Evolutionary conservation across 2,113 vertebrate species (phyloP).

Genomic region (Deroptyus accipitrinus): DNA sequence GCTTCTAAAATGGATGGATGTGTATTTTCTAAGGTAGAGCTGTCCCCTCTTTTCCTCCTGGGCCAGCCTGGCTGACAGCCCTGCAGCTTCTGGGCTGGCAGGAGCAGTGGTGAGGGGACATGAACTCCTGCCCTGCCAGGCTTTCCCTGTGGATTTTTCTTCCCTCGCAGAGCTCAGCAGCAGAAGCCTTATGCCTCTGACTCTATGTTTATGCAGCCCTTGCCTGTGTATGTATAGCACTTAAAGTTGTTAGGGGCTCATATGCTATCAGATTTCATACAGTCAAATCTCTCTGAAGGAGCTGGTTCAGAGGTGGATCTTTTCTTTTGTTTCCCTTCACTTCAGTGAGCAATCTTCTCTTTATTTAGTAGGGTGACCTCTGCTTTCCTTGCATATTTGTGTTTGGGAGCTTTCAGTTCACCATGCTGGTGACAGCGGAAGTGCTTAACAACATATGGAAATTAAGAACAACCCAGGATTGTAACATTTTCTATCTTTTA

Average conservation of each 20-base stretch:
- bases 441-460: conserved; percentile 26
- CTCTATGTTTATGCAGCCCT: not conserved
- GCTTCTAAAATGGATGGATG: not conserved
- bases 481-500: not conserved
- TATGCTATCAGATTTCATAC: not conserved
- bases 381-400: not conserved
- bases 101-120: not conserved
- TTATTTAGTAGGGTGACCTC: not conserved
- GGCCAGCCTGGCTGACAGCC: not conserved
- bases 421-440: not conserved
- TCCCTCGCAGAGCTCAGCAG: not conserved
- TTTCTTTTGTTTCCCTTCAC: not conserved
- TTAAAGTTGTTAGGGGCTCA: not conserved
- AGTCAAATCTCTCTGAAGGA: not conserved
- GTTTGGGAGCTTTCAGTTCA: not conserved
- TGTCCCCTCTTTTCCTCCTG: not conserved
- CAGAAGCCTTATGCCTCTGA: not conserved
- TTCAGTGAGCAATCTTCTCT: not conserved
- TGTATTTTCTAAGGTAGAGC: not conserved
- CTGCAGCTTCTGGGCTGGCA: not conserved
- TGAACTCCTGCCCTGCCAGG: not conserved
- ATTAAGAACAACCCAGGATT: not conserved
- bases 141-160: not conserved
- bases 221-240: not conserved
- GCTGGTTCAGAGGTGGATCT: not conserved